Conservation (phyloP, 2,797 vertebrate genomes). For the Streptopelia turtur region DNA sequence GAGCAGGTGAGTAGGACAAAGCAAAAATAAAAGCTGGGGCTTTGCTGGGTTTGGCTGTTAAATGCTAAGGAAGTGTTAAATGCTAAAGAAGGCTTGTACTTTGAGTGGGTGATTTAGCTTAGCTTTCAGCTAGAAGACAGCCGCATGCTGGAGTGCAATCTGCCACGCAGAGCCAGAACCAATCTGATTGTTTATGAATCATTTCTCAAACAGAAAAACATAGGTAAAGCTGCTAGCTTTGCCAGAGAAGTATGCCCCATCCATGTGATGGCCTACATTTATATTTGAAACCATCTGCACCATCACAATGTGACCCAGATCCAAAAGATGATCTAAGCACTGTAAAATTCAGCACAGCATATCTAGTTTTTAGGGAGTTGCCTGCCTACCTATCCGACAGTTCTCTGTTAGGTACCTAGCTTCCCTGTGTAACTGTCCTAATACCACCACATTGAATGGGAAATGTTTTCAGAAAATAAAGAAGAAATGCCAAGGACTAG, state of each 20-base stretch:
- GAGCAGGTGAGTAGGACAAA: background rate
- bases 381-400: background rate
- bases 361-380: background rate
- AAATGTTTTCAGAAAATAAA: background rate
- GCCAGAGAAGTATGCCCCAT: background rate
- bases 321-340: background rate
- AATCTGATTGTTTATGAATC: constrained; percentile 43
- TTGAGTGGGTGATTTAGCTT: constrained; percentile 13
- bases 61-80: constrained; percentile 37
- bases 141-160: background rate
- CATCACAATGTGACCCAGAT: background rate
- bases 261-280: background rate
- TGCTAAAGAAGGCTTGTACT: background rate
- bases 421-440: background rate
- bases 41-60: background rate
- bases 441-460: background rate
- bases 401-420: background rate
- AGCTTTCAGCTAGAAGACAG: constrained; percentile 7
- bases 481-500: background rate
- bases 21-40: background rate
- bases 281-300: background rate
- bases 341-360: background rate
- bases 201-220: constrained; percentile 27
- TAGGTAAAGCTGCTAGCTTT: background rate
- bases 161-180: constrained; percentile 21